Base-by-base conservation (phyloP, 2,797 vertebrate species). In the Notamacropus eugenii region DNA sequence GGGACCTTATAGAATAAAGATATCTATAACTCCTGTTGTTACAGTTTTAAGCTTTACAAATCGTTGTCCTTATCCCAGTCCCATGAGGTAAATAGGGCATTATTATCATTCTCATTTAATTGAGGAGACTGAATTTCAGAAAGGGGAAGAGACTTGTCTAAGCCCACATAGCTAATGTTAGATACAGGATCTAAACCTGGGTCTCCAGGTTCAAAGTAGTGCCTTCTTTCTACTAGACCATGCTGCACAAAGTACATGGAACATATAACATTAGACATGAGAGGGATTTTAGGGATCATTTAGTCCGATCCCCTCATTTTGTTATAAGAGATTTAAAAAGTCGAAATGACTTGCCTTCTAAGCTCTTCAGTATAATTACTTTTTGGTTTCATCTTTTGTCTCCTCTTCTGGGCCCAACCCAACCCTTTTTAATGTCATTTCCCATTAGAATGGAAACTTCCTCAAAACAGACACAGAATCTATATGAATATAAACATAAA, bases 51-150 rank as follows among this genome's bases (percentile, higher is more conserved):
- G 9, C 46, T 87, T 27, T 87, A 87, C 22, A 27, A 46, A 87
- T 46, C 40, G 1, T 40, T 82, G 67, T 87, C 22, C 22, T 87
- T 87, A 50, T 62, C 92, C 93, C 57, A 46, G 90, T 46, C 74
- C 29, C 24, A 91, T 95, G 27, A 62, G 90, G 52, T 40, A 22
- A 82, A 2, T 74, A 74, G 62, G n/a, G 16, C 34, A n/a, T 40
- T 74, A 74, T 82, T 46, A 46, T 46, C 5, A 46, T 82, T 46
- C 19, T 82, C n/a, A 82, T 40, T 82, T 82, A 74, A 19, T 40
- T 90, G 54, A 56, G 62, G 90, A 90, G 54, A 31, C 56, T 91
- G 74, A 90, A 95, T 93, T 82, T 22, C 95, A 94, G 92, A 93
- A 40, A 58, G 5, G 24, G 50, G 29, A 92, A 74, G 28, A 28